Conservation (phyloP, 2,797 vertebrate species). For the Sparidentex hasta region DNA sequence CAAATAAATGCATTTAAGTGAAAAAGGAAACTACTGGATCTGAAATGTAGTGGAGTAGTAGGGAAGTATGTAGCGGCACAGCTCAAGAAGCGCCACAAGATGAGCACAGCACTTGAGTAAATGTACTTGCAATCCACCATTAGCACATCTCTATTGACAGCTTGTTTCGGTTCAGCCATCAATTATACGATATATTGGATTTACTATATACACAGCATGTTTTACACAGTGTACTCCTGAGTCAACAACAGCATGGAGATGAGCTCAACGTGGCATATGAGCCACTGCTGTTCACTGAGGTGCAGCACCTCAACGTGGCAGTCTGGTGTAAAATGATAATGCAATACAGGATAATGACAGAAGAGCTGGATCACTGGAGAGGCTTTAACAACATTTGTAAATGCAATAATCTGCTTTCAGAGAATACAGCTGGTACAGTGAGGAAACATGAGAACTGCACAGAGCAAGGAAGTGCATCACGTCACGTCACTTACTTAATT, state of each 20-base stretch:
- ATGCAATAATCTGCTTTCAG: conserved; percentile 20
- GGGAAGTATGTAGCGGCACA: not conserved
- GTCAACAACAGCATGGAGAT: not conserved
- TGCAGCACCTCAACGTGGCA: not conserved
- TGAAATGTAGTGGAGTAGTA: no score
- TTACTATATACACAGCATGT: not conserved
- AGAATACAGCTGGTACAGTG: not conserved
- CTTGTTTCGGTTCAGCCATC: not conserved
- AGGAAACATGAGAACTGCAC: conserved; percentile 24
- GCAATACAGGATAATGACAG: not conserved
- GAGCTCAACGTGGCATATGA: not conserved
- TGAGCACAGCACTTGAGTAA: not conserved
- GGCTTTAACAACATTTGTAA: conserved; percentile 38
- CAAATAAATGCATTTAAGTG: not conserved
- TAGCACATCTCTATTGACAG: not conserved
- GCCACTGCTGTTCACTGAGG: not conserved
- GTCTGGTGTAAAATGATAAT: not conserved
- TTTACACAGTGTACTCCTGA: not conserved
- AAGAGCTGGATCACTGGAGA: not conserved
- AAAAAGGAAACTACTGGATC: no score
- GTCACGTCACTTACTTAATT: not conserved
- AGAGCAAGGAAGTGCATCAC: not conserved
- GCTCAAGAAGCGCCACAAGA: not conserved
- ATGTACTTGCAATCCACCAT: not conserved
- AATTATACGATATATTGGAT: not conserved